Evolutionary conservation across 2,113 vertebrate genomes (phyloP).

Genomic region (Ranitomeya imitator): DNA sequence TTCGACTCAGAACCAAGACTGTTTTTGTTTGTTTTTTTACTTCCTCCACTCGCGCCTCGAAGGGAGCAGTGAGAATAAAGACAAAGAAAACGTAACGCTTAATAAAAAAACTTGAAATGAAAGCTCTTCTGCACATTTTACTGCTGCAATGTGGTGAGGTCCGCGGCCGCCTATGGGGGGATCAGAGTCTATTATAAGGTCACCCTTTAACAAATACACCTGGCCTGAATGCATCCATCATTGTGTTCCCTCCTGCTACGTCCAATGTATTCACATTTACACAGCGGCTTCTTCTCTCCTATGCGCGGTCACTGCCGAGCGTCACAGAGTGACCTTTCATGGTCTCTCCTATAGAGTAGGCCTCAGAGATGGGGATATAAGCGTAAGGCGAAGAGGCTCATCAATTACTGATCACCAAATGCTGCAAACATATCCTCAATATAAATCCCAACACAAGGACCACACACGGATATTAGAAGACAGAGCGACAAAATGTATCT

Average conservation of each 20-base stretch:
- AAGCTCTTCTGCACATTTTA: neutral
- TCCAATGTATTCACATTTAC: neutral
- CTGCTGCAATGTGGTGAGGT: neutral
- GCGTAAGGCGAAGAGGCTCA: neutral
- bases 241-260: neutral
- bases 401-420: neutral
- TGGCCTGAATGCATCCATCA: slow-evolving; percentile 15
- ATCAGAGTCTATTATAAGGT: slow-evolving; percentile 15
- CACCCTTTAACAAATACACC: neutral
- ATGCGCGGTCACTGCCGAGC: neutral
- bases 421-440: neutral
- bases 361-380: neutral
- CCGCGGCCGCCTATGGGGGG: neutral
- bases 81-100: no score
- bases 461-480: neutral
- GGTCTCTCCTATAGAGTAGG: neutral
- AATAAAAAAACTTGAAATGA: neutral
- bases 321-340: neutral
- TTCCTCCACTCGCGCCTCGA: no score
- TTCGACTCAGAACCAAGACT: neutral
- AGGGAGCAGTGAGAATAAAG: no score
- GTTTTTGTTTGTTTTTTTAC: no score
- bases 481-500: no score
- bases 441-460: neutral
- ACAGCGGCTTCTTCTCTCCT: neutral